Evolutionary conservation across 92 coral and sea anemone genomes (phyloP).

Genomic region (Paramuricea clavata): DNA sequence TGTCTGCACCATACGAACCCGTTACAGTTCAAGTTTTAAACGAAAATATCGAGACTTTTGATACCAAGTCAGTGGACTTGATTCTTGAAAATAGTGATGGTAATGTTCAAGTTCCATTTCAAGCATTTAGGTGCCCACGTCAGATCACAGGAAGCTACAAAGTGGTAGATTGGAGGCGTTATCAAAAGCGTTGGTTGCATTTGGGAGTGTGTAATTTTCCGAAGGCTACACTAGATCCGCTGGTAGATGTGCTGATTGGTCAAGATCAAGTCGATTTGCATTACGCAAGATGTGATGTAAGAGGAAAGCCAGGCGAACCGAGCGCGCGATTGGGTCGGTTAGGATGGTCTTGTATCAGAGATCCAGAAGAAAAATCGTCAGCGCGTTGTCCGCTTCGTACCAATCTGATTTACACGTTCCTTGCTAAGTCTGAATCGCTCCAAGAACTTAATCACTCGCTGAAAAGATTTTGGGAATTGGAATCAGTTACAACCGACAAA

Average conservation of each 20-base stretch:
- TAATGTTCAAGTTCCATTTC: background rate
- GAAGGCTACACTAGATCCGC: constrained; percentile 6
- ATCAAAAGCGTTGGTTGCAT: constrained; percentile 17
- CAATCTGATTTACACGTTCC: background rate
- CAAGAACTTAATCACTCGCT: background rate
- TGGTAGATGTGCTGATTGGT: constrained; percentile 32
- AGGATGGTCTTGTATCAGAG: constrained; percentile 7
- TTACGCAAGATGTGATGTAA: constrained; percentile 23
- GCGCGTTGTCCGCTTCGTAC: background rate
- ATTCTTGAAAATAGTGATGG: constrained; percentile 37
- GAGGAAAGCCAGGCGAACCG: background rate
- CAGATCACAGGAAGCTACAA: background rate
- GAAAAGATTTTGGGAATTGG: background rate
- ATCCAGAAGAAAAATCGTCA: background rate
- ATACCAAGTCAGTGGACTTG: constrained; percentile 39
- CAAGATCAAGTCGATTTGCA: constrained; percentile 40
- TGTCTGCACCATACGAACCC: constrained; percentile 35
- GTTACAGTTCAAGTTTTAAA: constrained; percentile 38
- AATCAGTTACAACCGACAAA: too few species aligned
- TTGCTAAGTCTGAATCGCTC: background rate
- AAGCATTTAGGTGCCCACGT: constrained; percentile 15
- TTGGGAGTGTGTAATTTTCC: constrained; percentile 33
- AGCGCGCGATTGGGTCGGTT: constrained; percentile 3
- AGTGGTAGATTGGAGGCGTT: constrained; percentile 22
- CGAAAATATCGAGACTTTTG: constrained; percentile 41